These are phyloP conservation scores for Tokudaia muenninki DNA, from an alignment of 2,797 vertebrate species.

Conservation along the genomic window DNA sequence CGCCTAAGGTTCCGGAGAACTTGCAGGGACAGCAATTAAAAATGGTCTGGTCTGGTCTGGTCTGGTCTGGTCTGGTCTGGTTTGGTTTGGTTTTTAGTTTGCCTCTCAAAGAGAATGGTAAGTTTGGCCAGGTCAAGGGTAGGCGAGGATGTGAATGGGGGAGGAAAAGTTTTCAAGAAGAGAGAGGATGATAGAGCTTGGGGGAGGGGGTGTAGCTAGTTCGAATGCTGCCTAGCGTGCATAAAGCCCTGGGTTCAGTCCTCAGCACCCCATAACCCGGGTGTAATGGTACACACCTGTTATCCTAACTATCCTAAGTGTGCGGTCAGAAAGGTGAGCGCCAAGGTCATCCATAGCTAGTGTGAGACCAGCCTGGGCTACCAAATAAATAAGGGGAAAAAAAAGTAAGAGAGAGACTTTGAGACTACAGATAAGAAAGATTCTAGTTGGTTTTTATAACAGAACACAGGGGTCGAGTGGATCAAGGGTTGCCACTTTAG, in stretches of 20 bases:
- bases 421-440: background rate
- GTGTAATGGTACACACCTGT: background rate
- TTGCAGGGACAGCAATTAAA: background rate
- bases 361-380: background rate
- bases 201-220: no score
- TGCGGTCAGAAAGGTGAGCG: background rate
- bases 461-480: background rate
- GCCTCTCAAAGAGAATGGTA: constrained; percentile 26
- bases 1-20: background rate
- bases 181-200: background rate
- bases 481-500: background rate
- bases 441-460: constrained; percentile 3
- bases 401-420: background rate
- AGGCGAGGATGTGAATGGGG: background rate
- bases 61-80: background rate
- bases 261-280: background rate
- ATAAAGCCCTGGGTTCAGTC: background rate
- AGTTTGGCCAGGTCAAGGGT: background rate
- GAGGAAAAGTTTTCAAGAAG: background rate
- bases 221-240: no score
- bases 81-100: background rate
- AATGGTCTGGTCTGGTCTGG: background rate
- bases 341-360: background rate
- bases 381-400: background rate
- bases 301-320: background rate